Conservation (phyloP, 2,888 invertebrate genomes). For the Himalopsyche tibetana region DNA sequence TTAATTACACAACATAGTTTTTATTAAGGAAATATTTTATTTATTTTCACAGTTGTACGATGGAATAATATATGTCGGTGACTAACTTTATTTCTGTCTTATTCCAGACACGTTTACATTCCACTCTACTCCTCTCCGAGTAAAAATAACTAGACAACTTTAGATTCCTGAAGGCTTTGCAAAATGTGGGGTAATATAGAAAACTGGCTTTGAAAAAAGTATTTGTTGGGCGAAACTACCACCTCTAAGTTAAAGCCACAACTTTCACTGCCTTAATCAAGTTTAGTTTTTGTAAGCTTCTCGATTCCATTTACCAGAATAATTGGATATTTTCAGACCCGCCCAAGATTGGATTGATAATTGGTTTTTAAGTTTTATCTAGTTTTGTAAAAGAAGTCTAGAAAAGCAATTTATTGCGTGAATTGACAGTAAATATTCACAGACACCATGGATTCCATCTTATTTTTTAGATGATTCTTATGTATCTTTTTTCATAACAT, state of each 20-base stretch:
- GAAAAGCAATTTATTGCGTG: conserved; percentile 19
- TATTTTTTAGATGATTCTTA: no score
- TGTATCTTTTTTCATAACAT: no score
- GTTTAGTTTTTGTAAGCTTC: conserved; percentile 44
- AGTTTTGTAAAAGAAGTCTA: conserved; percentile 11
- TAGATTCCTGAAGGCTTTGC: neutral
- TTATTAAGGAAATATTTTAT: no score
- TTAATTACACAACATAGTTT: no score
- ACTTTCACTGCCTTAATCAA: conserved; percentile 46
- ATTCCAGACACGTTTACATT: neutral
- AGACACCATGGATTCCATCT: no score
- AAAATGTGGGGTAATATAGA: conserved; percentile 9
- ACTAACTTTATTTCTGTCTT: neutral
- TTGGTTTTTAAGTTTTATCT: conserved; percentile 37
- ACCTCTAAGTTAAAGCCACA: conserved; percentile 9
- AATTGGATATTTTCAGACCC: conserved; percentile 47
- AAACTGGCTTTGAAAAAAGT: conserved; percentile 17
- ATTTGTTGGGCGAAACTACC: neutral
- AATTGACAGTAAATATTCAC: no score
- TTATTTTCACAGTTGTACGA: no score
- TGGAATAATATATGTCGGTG: neutral
- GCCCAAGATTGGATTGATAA: conserved; percentile 44
- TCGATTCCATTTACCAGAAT: conserved; percentile 46
- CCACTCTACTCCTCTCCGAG: neutral
- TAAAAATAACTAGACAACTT: conserved; percentile 5